Base-by-base conservation (phyloP, 2,113 vertebrate genomes). In the Nesoenas mayeri region DNA sequence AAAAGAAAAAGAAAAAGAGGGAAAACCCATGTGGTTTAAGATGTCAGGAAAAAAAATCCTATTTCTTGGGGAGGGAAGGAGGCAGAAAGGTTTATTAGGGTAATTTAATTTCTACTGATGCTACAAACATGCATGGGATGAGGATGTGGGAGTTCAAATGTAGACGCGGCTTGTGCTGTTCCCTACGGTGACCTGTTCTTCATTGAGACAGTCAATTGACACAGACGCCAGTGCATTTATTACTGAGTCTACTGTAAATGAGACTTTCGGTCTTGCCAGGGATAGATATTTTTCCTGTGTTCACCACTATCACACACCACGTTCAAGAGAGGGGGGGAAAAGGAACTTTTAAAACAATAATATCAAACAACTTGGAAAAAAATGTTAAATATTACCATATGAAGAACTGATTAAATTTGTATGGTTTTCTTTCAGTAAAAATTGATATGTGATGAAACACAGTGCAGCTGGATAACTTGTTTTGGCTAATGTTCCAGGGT, bases 341-440 rank as follows among this genome's bases (percentile, higher is more conserved):
- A 92, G 86, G 92, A 96, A 96, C 97, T 98, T 97, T 98, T 97
- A 98, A 98, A 98, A 98, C 97, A 98, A 96, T 98, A 98, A 97
- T 98, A 98, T 98, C 97, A 98, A 98, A 98, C 98, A 98, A 98
- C 96, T 98, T 85, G 95, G 96, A 32, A 53, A 95, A 95, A 97
- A 97, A 97, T 93, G 97, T 98, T 98, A 98, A 98, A 96, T 98
- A 97, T 97, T 98, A 97, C 98, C 98, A 98, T 97, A 98, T 98
- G 98, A 98, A 97, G 96, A 97, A 93, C 96, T 98, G 97, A 98
- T 98, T 98, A 97, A 98, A 98, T 98, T 97, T 98, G 97, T 97
- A 98, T 98, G 98, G 97, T 97, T 98, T 98, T 98, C 97, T 98
- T 98, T 97, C 97, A 96, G 97, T 97, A 98, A 98, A 97, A 98